Percentiles rank a stretch among this genome's conserved stretches.
phyloP scores from a whole-genome alignment of 2,113 vertebrate genomes.

The Grallaria varia region DNA sequence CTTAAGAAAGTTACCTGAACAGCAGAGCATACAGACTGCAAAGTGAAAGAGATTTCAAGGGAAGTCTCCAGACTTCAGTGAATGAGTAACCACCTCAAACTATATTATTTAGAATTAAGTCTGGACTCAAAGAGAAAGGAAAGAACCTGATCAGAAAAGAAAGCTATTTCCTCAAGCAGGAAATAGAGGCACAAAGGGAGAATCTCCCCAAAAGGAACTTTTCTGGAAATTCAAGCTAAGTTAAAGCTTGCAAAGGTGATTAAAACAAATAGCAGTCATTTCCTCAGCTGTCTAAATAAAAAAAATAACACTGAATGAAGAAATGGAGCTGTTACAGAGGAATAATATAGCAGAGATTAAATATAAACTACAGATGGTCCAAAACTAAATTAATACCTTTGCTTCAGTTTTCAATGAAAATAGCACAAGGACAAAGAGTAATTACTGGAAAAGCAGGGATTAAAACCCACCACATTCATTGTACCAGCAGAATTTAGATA shows the following conservation, averaged over 20 bases:
- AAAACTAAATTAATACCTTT: slow-evolving; percentile 2
- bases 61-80: background rate
- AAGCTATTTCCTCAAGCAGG: background rate
- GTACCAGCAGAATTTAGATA: background rate
- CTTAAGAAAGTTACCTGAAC: slow-evolving; percentile 13
- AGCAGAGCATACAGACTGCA: background rate
- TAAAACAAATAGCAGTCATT: slow-evolving; percentile 27
- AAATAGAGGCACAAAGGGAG: background rate
- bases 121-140: background rate
- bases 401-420: background rate
- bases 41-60: background rate
- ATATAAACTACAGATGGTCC: background rate
- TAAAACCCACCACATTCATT: background rate
- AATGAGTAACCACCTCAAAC: background rate
- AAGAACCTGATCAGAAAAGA: background rate
- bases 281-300: slow-evolving; percentile 14
- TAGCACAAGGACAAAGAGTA: background rate
- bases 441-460: background rate
- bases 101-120: background rate
- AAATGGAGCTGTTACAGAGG: background rate
- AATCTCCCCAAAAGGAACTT: background rate
- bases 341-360: background rate
- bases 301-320: background rate
- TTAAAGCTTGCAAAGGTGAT: slow-evolving; percentile 10
- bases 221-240: slow-evolving; percentile 10